Evolutionary conservation across 2,888 invertebrate genomes (phyloP), one percentile per base, ranked within the genome.

Genomic region (Pristionchus entomophagus): DNA sequence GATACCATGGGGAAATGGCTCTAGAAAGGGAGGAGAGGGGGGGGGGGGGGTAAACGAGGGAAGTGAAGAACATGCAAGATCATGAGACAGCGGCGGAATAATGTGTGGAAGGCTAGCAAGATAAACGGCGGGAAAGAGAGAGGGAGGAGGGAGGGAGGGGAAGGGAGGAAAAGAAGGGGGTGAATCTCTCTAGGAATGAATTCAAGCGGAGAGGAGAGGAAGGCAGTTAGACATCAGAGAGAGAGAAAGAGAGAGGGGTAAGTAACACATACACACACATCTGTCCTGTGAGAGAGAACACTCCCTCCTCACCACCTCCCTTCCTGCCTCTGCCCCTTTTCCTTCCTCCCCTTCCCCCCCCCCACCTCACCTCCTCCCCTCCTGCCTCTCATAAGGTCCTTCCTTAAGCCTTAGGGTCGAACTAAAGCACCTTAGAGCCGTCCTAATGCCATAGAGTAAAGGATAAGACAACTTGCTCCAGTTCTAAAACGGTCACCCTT

Each of bases 131-230:
- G 19, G 6, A n/a, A 45, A 77, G 77, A 77, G n/a, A 17, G 45
- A 51, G 29, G 78, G 3, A 80, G 51, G 32, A 80, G 78, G 17
- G 78, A 35, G 51, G 26, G 51, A 17, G 51, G 32, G 19, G 14
- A 49, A 35, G 51, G 22, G 49, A 80, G 77, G 49, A 22, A 29
- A 26, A 45, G 78, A 51, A 29, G 78, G 78, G 77, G 29, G 29
- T 14, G 73, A 45, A 41, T 73, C 73, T 73, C 73, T 73, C 73
- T 73, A 26, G 73, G 73, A 73, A 73, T 73, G 73, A 73, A 45
- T 65, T 65, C 35, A 65, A 73, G 73, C 38, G 73, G 73, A 22
- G 45, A 73, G 26, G 41, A 41, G 65, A 19, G 77, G 45, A 35
- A 26, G 49, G 38, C 17, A 32, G 51, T 32, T 29, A 22, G 51